These are phyloP conservation scores for Neotragus pygmaeus DNA, from an alignment of 2,113 vertebrate genomes.

Conservation along the genomic window DNA sequence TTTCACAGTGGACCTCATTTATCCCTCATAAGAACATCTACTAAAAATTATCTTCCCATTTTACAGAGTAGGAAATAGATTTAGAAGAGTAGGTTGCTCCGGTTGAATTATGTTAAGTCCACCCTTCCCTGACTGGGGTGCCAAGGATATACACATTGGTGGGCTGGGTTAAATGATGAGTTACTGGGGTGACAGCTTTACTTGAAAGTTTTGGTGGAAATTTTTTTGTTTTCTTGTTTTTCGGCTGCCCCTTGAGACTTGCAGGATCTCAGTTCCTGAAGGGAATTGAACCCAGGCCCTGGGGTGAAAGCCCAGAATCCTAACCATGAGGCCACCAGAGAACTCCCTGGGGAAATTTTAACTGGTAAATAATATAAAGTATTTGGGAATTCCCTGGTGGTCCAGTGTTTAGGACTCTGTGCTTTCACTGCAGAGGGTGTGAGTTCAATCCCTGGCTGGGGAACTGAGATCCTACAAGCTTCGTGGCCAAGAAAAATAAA, in stretches of 20 bases:
- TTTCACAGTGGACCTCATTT: background rate
- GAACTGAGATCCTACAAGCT: background rate
- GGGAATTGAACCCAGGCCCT: background rate
- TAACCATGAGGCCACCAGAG: background rate
- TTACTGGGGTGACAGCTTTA: background rate
- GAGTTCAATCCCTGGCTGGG: background rate
- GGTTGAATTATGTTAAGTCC: background rate
- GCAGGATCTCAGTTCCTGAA: background rate
- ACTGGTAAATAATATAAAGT: background rate
- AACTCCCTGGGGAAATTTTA: background rate
- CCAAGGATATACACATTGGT: background rate
- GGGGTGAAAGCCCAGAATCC: background rate
- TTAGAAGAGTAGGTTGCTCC: background rate
- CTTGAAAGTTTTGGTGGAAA: background rate
- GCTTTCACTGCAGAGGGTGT: background rate
- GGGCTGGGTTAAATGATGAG: background rate
- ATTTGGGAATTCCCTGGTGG: background rate
- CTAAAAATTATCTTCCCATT: background rate
- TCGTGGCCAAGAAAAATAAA: background rate
- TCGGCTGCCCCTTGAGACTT: background rate
- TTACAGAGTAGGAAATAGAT: background rate
- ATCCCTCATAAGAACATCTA: background rate
- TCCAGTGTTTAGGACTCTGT: background rate
- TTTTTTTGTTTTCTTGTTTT: background rate
- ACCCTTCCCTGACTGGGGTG: background rate